A percentile compares a stretch with the other conserved stretches of the same genome.
These are phyloP conservation scores for Papio anubis DNA, from an alignment of 2,113 vertebrate genomes.

Conservation along the genomic window DNA sequence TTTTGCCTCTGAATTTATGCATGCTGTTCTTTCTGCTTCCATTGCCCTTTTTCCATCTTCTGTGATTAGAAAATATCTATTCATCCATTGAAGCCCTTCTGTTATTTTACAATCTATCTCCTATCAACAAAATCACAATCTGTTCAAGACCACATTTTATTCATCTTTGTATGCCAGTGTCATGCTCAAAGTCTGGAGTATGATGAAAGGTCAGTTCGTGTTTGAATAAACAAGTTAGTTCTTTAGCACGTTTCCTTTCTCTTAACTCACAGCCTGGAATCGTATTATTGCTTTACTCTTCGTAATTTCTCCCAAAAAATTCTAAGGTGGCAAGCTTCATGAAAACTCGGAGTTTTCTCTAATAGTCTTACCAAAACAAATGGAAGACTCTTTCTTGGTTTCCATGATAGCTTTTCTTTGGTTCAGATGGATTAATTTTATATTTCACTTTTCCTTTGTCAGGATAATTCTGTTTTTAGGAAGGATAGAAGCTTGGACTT, in stretches of 20 bases:
- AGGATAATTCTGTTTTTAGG: neutral
- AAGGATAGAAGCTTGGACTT: neutral
- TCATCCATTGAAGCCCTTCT: neutral
- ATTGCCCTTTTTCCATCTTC: neutral
- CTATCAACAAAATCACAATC: neutral
- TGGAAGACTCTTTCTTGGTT: neutral
- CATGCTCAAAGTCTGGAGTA: neutral
- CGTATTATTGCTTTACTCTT: neutral
- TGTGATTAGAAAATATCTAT: neutral
- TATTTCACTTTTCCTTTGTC: neutral
- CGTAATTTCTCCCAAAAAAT: neutral
- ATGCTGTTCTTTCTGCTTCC: neutral
- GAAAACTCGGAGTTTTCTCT: neutral
- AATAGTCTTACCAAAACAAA: neutral
- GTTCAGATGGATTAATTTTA: neutral
- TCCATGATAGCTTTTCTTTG: neutral
- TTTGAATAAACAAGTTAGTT: neutral
- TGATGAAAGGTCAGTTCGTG: neutral
- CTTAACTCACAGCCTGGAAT: neutral
- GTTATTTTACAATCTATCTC: neutral
- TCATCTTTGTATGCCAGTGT: neutral
- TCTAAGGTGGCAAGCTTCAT: neutral
- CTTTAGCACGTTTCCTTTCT: neutral
- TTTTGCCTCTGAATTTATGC: neutral
- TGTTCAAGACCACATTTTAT: neutral